Base-by-base conservation (phyloP, 2,888 invertebrate species). In the Melanophora roralis region DNA sequence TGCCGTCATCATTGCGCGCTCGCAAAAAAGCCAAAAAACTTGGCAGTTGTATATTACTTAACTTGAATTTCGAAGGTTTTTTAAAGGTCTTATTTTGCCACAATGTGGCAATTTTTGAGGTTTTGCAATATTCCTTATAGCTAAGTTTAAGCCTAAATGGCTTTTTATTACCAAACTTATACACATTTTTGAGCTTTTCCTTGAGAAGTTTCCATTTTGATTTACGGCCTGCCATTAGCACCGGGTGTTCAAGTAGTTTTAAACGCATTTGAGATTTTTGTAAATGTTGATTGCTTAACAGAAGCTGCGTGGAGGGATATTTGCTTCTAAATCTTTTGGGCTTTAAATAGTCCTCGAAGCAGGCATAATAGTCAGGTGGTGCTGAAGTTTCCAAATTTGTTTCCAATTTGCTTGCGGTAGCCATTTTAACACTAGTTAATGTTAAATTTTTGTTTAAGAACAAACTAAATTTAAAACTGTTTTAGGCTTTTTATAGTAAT, bases 1-100 rank as follows among this genome's bases (percentile, higher is more conserved):
- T 51, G 0, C 82, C 85, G 40, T 87, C 85, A 59, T 87, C 87
- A 36, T 85, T 84, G n/a, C 87, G 86, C 1, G 84, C 87, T 0
- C 80, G 82, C 12, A 87, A 72, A 55, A 87, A 87, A 4, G 38
- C 57, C 21, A 86, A 67, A 51, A 80, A 81, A 14, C 36, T 16
- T 0, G 82, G 81, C n/a, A 79, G 45, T 19, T 53, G 12, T 7
- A 69, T 16, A 3, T 47, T 36, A 14, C 40, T 8, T 0, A 67
- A 14, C 9, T 16, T 7, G 16, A 43, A 27, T 11, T 40, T 34
- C 7, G 34, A 0, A 9, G 16, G 27, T 47, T 36, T 27, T 23
- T 32, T 38, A 11, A 32, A 14, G 1, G 53, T 43, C 65, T 57
- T 60, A 4, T 57, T 55, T 1, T 71, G 32, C 40, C 53, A 57